Percentiles rank a stretch among this genome's conserved stretches.
Evolutionary conservation across 2,888 invertebrate species (phyloP).

Genomic region (Drosophila subsilvestris): DNA sequence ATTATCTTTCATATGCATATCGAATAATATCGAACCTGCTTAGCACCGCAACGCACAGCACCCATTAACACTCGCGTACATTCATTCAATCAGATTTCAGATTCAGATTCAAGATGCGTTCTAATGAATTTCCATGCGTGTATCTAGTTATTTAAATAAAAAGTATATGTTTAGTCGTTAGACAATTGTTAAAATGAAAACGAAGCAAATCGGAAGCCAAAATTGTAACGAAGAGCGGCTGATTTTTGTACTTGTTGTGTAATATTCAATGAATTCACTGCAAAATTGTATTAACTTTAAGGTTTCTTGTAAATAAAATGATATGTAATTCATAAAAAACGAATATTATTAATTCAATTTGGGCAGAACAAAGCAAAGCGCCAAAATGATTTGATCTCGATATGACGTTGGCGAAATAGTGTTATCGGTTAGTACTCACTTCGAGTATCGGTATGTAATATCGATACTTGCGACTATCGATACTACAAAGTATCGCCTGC

Average conservation of each 20-base stretch:
- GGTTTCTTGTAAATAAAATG: slow-evolving; percentile 75
- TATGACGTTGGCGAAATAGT: not conserved
- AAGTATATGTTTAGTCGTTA: slow-evolving; percentile 80
- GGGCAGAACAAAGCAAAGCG: not conserved
- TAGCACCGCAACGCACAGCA: too few species aligned
- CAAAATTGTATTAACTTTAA: slow-evolving; percentile 61
- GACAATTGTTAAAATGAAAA: slow-evolving; percentile 77
- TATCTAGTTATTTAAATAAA: slow-evolving; percentile 82
- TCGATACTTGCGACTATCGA: too few species aligned
- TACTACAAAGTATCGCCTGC: too few species aligned
- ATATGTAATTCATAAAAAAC: slow-evolving; percentile 50
- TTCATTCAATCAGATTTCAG: slow-evolving; percentile 59
- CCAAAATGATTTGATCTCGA: not conserved
- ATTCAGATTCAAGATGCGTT: slow-evolving; percentile 59
- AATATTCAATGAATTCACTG: slow-evolving; percentile 53
- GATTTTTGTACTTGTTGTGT: slow-evolving; percentile 54
- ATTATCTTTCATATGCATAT: slow-evolving; percentile 21
- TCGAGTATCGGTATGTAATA: too few species aligned
- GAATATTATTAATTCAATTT: not conserved
- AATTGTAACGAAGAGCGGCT: slow-evolving; percentile 44
- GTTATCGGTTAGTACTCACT: not conserved
- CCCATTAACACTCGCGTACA: slow-evolving; percentile 70
- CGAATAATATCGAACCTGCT: slow-evolving; percentile 28
- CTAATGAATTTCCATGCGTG: slow-evolving; percentile 80
- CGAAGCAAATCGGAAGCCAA: slow-evolving; percentile 35